Evolutionary conservation across 2,113 vertebrate genomes (phyloP).

Genomic region (Chamaetylas fuelleborni): DNA sequence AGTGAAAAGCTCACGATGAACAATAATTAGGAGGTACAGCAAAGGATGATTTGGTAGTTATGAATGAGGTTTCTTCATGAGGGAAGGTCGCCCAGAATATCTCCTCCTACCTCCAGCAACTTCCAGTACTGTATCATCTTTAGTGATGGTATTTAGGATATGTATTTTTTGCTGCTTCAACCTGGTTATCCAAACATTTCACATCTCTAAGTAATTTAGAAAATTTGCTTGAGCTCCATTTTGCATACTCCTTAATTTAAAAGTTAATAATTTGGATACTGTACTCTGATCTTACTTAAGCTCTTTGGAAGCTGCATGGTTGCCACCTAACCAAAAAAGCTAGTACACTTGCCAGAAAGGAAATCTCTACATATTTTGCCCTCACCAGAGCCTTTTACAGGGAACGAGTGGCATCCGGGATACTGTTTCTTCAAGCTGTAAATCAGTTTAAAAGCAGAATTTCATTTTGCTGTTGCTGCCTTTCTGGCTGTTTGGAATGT

Average conservation of each 20-base stretch:
- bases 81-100: neutral
- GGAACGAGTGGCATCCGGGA: neutral
- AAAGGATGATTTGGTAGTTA: neutral
- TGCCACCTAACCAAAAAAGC: neutral
- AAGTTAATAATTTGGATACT: neutral
- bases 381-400: neutral
- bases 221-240: neutral
- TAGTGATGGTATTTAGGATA: neutral
- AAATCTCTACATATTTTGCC: neutral
- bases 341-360: neutral
- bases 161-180: neutral
- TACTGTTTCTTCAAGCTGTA: neutral
- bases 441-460: neutral
- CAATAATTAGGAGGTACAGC: neutral
- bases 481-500: neutral
- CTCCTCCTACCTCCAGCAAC: neutral
- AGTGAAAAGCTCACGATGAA: neutral
- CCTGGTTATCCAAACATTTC: neutral
- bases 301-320: neutral
- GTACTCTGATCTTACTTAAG: neutral
- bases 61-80: neutral
- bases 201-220: neutral
- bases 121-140: neutral
- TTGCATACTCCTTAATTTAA: neutral
- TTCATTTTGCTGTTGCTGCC: neutral